Percentiles rank a stretch among this genome's conserved stretches.
phyloP scores from a whole-genome alignment of 2,888 invertebrate genomes.

The Parnassius smintheus region DNA sequence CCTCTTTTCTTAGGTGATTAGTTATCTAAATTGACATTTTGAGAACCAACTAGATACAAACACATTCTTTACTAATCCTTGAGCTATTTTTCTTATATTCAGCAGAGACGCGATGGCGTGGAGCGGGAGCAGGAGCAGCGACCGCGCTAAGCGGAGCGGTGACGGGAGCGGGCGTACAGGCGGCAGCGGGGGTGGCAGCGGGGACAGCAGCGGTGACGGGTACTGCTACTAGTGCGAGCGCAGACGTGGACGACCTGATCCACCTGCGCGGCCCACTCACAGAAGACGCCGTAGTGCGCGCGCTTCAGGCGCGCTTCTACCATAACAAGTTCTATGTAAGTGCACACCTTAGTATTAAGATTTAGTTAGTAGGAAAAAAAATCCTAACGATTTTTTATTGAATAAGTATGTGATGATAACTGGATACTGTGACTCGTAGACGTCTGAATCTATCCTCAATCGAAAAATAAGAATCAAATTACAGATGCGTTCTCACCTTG shows the following conservation, averaged over 20 bases:
- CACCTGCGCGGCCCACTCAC: slow-evolving; percentile 95
- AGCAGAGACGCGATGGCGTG: slow-evolving; percentile 54
- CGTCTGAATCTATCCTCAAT: no score
- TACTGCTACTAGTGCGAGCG: slow-evolving; percentile 42
- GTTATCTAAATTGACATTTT: no score
- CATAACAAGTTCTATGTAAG: slow-evolving; percentile 94
- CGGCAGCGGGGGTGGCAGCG: slow-evolving; percentile 26
- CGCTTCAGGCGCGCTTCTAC: slow-evolving; percentile 93
- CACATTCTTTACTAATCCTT: no score
- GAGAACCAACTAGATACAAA: no score
- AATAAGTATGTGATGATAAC: no score
- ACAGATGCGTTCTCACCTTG: no score
- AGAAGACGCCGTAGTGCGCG: slow-evolving; percentile 95
- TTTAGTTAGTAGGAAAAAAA: no score
- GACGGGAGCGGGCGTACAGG: slow-evolving; percentile 50
- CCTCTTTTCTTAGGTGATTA: no score
- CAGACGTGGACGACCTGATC: slow-evolving; percentile 92
- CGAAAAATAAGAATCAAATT: no score
- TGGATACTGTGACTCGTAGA: no score
- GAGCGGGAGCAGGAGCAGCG: slow-evolving; percentile 33
- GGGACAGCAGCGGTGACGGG: slow-evolving; percentile 38
- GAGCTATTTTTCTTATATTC: not conserved
- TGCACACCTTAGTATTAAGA: slow-evolving; percentile 35
- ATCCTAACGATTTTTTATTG: no score
- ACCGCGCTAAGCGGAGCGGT: slow-evolving; percentile 36